Conservation (phyloP, 2,888 invertebrate genomes). For the Chymomyza procnemis region DNA sequence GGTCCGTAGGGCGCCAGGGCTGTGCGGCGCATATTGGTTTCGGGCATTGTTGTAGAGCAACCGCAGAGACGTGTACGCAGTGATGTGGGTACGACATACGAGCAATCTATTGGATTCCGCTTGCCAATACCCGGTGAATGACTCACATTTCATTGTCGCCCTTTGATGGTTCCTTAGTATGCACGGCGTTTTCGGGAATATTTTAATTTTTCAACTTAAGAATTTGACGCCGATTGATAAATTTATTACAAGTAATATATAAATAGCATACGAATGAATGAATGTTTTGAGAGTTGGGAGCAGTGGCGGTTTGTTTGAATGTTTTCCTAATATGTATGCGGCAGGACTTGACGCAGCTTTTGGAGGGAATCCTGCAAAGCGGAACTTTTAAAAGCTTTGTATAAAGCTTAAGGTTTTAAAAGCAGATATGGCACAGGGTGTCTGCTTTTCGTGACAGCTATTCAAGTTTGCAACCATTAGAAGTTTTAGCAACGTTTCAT, state of each 20-base stretch:
- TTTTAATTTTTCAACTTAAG: not conserved
- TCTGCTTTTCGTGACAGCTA: too few relatives aligned
- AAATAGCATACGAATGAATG: not conserved
- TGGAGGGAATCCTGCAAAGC: too few relatives aligned
- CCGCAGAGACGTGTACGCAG: conserved; percentile 7
- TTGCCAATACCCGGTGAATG: not conserved
- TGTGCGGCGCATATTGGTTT: not conserved
- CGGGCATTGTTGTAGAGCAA: conserved; percentile 4
- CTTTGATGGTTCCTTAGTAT: not conserved
- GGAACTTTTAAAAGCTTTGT: too few relatives aligned
- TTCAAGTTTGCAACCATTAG: too few relatives aligned
- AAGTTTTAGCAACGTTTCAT: too few relatives aligned
- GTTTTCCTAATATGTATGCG: too few relatives aligned
- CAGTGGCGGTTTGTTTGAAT: too few relatives aligned
- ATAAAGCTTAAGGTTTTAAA: too few relatives aligned
- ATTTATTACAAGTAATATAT: not conserved
- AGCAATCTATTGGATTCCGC: not conserved
- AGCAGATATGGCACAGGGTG: too few relatives aligned
- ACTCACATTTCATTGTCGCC: not conserved
- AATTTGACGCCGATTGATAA: not conserved
- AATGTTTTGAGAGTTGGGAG: not conserved
- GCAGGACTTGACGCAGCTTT: too few relatives aligned
- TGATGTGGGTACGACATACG: not conserved
- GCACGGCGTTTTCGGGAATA: not conserved
- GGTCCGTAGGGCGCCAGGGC: conserved; percentile 10